Evolutionary conservation across 64 coral and sea anemone genomes (phyloP).

Genomic region (Astreopora myriophthalma): DNA sequence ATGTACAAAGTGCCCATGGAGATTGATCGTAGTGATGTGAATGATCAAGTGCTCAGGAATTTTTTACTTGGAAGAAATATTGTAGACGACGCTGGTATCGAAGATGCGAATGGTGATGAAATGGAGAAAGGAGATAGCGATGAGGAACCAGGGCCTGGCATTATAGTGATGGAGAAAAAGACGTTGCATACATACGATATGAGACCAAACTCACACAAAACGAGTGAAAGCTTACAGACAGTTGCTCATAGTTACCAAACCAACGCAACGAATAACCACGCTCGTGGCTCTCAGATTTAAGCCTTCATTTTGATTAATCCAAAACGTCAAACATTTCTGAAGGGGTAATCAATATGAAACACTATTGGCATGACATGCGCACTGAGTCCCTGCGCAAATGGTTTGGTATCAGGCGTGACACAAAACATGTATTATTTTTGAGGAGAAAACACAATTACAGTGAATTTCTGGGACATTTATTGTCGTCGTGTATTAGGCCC

Average conservation of each 20-base stretch:
- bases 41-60: background rate
- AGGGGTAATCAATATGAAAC: too few species aligned
- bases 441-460: too few species aligned
- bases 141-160: background rate
- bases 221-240: background rate
- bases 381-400: too few species aligned
- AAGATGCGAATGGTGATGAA: background rate
- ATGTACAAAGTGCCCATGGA: background rate
- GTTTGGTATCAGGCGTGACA: too few species aligned
- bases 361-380: too few species aligned
- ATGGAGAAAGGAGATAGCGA: background rate
- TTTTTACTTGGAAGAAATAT: background rate
- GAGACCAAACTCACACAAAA: background rate
- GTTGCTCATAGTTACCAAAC: background rate
- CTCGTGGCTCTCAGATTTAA: background rate
- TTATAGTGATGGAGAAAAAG: background rate
- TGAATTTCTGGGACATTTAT: too few species aligned
- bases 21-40: conserved; percentile 7
- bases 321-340: too few species aligned
- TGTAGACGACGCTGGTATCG: background rate
- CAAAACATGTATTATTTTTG: too few species aligned
- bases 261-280: background rate
- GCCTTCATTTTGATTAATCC: too few species aligned
- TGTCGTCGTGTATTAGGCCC: too few species aligned
- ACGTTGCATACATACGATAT: background rate